Conservation (phyloP, 37 sponge, comb jelly and placozoan species). For the Ianthella basta region DNA sequence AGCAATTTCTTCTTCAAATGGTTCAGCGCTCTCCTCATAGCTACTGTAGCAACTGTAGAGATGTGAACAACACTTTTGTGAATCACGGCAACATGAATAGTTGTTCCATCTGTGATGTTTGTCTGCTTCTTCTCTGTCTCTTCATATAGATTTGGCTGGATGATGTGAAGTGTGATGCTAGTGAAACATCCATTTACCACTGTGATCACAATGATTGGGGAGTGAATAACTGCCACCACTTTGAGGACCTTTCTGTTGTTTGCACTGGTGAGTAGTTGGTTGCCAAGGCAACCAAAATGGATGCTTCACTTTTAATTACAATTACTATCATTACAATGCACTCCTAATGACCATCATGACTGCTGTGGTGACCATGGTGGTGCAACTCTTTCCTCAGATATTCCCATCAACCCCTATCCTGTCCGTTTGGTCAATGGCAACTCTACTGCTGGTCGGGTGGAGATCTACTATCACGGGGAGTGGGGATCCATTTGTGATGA, state of each 20-base stretch:
- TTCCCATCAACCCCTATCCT: constrained; percentile 15
- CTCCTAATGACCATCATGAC: no score
- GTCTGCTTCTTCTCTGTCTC: no score
- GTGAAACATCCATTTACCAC: not conserved
- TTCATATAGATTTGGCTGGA: constrained; percentile 52
- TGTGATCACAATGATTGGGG: not conserved
- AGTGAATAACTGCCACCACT: constrained; percentile 8
- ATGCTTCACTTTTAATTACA: no score
- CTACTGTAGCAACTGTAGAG: no score
- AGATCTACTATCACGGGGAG: constrained; percentile 34
- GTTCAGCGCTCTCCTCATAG: no score
- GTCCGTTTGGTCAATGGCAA: constrained; percentile 31
- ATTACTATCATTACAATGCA: no score
- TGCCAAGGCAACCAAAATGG: no score
- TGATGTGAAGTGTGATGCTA: constrained; percentile 54
- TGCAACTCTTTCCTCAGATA: not conserved
- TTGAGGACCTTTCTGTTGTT: constrained; percentile 4
- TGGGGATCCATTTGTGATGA: constrained; percentile 53
- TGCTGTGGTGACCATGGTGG: no score
- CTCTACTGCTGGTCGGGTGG: constrained; percentile 23
- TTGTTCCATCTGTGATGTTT: no score
- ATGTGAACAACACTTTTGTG: no score
- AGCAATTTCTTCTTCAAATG: no score
- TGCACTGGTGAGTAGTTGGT: constrained; percentile 13
- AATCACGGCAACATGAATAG: no score